Evolutionary conservation across 1,140 invertebrate species (phyloP), one percentile per base, ranked within the genome.

Genomic region (Drosophila chauvacae): DNA sequence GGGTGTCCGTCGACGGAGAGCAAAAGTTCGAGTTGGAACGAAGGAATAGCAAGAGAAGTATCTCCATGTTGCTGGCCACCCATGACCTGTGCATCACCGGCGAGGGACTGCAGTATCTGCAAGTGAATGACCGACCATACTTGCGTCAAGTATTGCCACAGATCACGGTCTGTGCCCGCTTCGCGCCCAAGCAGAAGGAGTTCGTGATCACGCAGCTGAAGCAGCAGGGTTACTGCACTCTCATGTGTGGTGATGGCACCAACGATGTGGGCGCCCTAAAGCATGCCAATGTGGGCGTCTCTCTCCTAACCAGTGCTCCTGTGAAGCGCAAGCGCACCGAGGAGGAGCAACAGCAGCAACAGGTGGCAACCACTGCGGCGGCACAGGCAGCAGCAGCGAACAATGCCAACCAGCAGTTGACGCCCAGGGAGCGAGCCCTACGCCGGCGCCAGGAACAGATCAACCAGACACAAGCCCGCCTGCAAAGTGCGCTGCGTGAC

Each of bases 191-290:
- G 91, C 98, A 99, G 92, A 99, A 99, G 93, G 99, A 99, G 93
- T 96, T 96, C 92, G 97, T 99, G 3, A 97, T 99, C 42, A 96
- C 97, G 3, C 95, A 96, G 11, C 93, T 99, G 33, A 99, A 99
- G 93, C 94, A 95, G 33, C 91, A 98, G 2, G 99, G 99, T 23
- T 98, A 95, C 91, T 95, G 95, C 4, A 99, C 98, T 1, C 93
- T 99, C 0, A 99, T 99, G 99, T 99, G 99, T 93, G 99, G 99
- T n/a, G 99, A 99, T 94, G 99, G 99, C 70, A 99, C 99, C 3
- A 99, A 99, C 93, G 99, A 99, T 94, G 99, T 99, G 28, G 99
- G 99, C n/a, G 99, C 99, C 26, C 94, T 99, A 11, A 99, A 99
- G 94, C 99, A 99, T 94, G 98, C 99, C 41, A 82, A 94, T 94